phyloP scores from a whole-genome alignment of 2,888 invertebrate genomes.

The Eurois occulta region DNA sequence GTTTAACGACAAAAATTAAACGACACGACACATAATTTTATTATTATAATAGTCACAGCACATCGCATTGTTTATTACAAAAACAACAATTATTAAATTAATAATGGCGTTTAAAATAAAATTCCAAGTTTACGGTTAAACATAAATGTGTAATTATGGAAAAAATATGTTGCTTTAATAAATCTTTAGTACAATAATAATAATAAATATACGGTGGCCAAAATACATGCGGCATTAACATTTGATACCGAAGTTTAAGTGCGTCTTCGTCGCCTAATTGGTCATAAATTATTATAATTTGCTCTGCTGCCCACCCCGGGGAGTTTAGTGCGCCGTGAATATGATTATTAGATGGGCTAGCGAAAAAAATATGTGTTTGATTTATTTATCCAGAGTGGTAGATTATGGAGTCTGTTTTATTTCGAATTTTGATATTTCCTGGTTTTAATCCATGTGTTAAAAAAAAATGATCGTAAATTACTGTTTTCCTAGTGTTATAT shows the following conservation, averaged over 20 bases:
- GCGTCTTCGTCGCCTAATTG: conserved; percentile 79
- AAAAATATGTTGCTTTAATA: conserved; percentile 68
- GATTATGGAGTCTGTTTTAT: conserved; percentile 13
- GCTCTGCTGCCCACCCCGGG: conserved; percentile 77
- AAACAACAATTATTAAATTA: conserved; percentile 64
- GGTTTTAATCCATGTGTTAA: neutral
- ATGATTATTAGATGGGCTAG: conserved; percentile 74
- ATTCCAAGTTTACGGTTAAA: conserved; percentile 58
- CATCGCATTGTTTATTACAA: conserved; percentile 60
- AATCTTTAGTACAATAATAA: conserved; percentile 74
- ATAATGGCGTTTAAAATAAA: conserved; percentile 65
- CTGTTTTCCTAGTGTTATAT: neutral
- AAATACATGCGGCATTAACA: conserved; percentile 78
- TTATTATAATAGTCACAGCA: conserved; percentile 42
- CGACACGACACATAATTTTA: conserved; percentile 39
- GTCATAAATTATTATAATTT: conserved; percentile 85
- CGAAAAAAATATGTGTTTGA: conserved; percentile 70
- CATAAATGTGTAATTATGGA: conserved; percentile 65
- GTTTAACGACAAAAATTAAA: conserved; percentile 46
- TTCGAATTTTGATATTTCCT: conserved; percentile 19
- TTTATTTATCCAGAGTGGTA: conserved; percentile 48
- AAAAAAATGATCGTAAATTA: neutral
- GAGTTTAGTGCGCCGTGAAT: conserved; percentile 73
- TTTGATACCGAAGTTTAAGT: conserved; percentile 74
- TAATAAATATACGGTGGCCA: conserved; percentile 78